phyloP scores from a whole-genome alignment of 1,140 invertebrate species.

The Alviniconcha marisindica region DNA sequence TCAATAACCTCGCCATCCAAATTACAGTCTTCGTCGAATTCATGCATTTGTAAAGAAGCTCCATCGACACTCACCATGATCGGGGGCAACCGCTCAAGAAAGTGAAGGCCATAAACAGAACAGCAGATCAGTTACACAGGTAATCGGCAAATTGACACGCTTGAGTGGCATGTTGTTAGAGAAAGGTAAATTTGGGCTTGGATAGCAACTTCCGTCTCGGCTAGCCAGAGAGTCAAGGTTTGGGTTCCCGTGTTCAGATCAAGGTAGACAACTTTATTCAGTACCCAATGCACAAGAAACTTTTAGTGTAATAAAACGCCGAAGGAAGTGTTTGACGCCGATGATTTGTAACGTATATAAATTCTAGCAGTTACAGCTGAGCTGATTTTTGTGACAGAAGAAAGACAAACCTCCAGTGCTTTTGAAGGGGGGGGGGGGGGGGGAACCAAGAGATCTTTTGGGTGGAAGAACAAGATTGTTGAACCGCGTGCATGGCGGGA shows the following conservation, averaged over 20 bases:
- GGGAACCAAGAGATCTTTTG: too few species aligned
- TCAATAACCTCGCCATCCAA: too few species aligned
- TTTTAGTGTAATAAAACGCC: background rate
- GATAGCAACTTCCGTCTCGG: background rate
- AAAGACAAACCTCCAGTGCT: background rate
- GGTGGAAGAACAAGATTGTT: too few species aligned
- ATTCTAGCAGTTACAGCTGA: background rate
- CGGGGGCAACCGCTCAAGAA: background rate
- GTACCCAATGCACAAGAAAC: too few species aligned
- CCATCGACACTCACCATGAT: background rate
- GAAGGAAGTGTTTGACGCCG: background rate
- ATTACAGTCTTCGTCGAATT: too few species aligned
- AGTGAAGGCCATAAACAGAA: background rate
- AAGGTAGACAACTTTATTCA: too few species aligned
- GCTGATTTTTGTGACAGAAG: background rate
- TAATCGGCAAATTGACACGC: background rate
- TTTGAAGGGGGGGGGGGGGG: too few species aligned
- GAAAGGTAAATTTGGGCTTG: background rate
- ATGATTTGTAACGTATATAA: background rate
- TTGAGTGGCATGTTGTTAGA: background rate
- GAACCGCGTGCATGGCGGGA: too few species aligned
- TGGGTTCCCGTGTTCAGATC: constrained; percentile 6
- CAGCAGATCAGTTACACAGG: background rate
- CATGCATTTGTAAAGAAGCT: too few species aligned
- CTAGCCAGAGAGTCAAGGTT: background rate